Conservation (phyloP, 1,140 invertebrate genomes). For the Megalopta genalis region DNA sequence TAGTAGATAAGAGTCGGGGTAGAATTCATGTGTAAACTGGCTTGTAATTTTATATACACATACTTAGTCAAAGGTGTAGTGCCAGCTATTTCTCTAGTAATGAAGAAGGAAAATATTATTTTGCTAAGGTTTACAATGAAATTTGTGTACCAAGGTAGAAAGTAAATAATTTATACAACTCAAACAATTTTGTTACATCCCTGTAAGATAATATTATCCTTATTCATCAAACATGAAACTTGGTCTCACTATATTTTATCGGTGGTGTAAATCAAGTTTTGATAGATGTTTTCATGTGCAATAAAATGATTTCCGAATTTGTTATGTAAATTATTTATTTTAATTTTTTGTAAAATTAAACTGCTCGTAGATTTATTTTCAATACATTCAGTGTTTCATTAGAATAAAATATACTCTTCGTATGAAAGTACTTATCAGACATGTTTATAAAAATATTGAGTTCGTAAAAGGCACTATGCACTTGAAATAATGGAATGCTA, state of each 20-base stretch:
- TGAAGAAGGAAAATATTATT: too few species aligned
- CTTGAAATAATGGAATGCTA: not conserved
- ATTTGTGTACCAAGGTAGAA: too few species aligned
- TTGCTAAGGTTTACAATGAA: not conserved
- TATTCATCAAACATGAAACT: too few species aligned
- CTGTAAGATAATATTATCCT: too few species aligned
- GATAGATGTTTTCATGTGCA: constrained; percentile 13
- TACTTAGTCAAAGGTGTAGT: not conserved
- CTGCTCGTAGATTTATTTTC: not conserved
- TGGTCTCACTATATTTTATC: too few species aligned
- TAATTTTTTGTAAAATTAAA: not conserved
- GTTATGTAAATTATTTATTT: constrained; percentile 9
- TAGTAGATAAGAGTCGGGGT: constrained; percentile 22
- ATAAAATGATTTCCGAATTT: constrained; percentile 11
- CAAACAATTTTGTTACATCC: too few species aligned
- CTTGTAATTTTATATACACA: constrained; percentile 32
- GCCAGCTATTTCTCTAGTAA: not conserved
- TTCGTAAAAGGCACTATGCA: not conserved
- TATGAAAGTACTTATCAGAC: constrained; percentile 1
- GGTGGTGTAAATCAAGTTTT: too few species aligned
- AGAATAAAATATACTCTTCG: not conserved
- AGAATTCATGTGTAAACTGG: constrained; percentile 27
- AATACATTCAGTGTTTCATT: not conserved
- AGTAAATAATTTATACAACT: too few species aligned
- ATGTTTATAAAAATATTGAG: not conserved